phyloP scores from a whole-genome alignment of 1,140 invertebrate species.

The Anadara kagoshimensis region DNA sequence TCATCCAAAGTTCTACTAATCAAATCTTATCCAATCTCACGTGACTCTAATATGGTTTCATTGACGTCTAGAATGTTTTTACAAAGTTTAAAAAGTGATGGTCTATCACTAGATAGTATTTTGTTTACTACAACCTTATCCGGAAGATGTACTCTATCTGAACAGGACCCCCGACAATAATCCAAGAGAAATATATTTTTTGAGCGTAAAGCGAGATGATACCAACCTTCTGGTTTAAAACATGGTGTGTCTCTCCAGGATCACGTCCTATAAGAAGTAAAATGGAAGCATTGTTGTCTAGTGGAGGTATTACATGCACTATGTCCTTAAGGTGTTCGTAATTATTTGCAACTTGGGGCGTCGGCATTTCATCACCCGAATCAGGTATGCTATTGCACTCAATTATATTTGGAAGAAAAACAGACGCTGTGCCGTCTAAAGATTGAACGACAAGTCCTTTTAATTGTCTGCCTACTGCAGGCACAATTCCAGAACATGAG shows the following conservation, averaged over 20 bases:
- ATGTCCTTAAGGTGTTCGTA: slow-evolving; percentile 19
- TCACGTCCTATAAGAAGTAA: slow-evolving; percentile 29
- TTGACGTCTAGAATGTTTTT: slow-evolving; percentile 3
- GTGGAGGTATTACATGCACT: neutral
- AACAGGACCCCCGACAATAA: slow-evolving; percentile 12
- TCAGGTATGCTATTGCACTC: no score
- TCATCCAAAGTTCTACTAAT: slow-evolving; percentile 16
- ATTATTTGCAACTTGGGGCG: neutral
- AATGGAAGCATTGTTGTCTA: neutral
- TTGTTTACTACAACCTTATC: neutral
- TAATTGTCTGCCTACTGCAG: no score
- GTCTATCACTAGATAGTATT: slow-evolving; percentile 8
- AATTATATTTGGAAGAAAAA: no score
- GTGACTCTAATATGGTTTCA: neutral
- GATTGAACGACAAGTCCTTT: no score
- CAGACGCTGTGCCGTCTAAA: no score
- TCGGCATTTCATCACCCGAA: slow-evolving; percentile 19
- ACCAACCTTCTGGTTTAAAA: slow-evolving; percentile 13
- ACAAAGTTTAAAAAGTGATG: slow-evolving; percentile 14
- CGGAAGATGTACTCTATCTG: slow-evolving; percentile 4
- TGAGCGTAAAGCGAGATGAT: neutral
- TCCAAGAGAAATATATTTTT: slow-evolving; percentile 3
- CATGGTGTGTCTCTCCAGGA: slow-evolving; percentile 22
- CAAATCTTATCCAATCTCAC: neutral
- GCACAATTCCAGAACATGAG: no score